phyloP scores from a whole-genome alignment of 2,797 vertebrate species.

The Arrhamphus sclerolepis region DNA sequence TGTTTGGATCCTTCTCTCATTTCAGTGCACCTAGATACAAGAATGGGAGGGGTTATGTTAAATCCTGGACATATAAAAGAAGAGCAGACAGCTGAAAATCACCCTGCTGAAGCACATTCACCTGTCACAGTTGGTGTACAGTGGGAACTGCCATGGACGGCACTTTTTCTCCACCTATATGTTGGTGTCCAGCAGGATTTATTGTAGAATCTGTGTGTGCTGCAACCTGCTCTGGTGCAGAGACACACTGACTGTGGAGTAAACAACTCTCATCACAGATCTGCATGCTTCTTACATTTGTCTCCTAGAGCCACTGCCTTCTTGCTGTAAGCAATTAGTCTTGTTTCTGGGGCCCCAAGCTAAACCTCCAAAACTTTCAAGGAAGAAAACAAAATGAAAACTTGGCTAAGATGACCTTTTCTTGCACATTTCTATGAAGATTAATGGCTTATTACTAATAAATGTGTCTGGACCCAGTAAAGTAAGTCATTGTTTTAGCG shows the following conservation, averaged over 20 bases:
- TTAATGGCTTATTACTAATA: conserved; percentile 69
- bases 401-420: too few relatives aligned
- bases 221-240: conserved; percentile 1
- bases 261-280: background rate
- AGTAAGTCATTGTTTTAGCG: too few relatives aligned
- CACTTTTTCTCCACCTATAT: background rate
- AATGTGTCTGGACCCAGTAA: conserved; percentile 55
- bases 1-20: conserved; percentile 16
- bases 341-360: too few relatives aligned
- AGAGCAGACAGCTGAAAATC: conserved; percentile 15
- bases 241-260: background rate
- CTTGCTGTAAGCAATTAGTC: too few relatives aligned
- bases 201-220: background rate
- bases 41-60: conserved; percentile 17
- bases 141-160: conserved; percentile 3
- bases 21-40: conserved; percentile 50
- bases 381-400: too few relatives aligned
- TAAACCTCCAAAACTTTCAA: too few relatives aligned
- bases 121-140: conserved; percentile 4
- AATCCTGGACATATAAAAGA: conserved; percentile 46
- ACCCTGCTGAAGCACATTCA: conserved; percentile 8
- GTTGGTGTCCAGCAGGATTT: conserved; percentile 6
- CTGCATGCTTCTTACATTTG: background rate
- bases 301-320: too few relatives aligned
- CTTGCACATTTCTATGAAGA: conserved; percentile 23